A percentile compares a stretch with the other conserved stretches of the same genome.
Conservation (phyloP, 2,113 vertebrate species). For the Oostethus manadensis region DNA sequence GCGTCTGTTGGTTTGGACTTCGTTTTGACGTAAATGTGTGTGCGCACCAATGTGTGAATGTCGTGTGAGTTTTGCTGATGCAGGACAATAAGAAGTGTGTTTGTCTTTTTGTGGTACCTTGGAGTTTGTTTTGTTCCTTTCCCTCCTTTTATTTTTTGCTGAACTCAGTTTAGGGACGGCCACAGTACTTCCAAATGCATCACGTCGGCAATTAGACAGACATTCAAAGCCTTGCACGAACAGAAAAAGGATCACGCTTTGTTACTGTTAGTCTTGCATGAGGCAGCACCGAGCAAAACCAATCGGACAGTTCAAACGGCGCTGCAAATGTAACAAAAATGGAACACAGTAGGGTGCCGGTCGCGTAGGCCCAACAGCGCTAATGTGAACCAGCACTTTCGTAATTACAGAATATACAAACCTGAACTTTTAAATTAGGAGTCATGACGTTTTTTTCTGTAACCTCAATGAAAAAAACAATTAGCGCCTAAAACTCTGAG, state of each 20-base stretch:
- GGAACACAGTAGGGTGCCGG: not conserved
- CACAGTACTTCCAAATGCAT: not conserved
- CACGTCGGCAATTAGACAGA: not conserved
- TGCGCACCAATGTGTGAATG: slow-evolving; percentile 10
- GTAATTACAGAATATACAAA: too few species aligned
- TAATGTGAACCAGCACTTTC: not conserved
- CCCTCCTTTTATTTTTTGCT: too few species aligned
- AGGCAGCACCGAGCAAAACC: not conserved
- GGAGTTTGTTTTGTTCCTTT: not conserved
- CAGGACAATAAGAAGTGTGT: slow-evolving; percentile 9
- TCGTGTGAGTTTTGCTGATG: not conserved
- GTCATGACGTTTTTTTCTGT: not conserved
- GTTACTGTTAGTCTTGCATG: slow-evolving; percentile 2
- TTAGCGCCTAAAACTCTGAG: too few species aligned
- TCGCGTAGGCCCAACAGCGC: not conserved
- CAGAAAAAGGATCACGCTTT: slow-evolving; percentile 1
- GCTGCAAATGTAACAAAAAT: not conserved
- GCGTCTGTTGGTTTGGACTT: slow-evolving; percentile 32
- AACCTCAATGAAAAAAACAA: not conserved
- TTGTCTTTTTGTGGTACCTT: not conserved
- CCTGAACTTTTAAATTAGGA: not conserved
- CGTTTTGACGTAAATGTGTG: slow-evolving; percentile 20
- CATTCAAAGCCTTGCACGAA: not conserved
- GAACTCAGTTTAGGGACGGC: not conserved
- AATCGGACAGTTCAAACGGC: slow-evolving; percentile 1